Percentiles rank a stretch among this genome's conserved stretches.
Conservation (phyloP, 2,797 vertebrate species). For the Spondyliosoma cantharus region DNA sequence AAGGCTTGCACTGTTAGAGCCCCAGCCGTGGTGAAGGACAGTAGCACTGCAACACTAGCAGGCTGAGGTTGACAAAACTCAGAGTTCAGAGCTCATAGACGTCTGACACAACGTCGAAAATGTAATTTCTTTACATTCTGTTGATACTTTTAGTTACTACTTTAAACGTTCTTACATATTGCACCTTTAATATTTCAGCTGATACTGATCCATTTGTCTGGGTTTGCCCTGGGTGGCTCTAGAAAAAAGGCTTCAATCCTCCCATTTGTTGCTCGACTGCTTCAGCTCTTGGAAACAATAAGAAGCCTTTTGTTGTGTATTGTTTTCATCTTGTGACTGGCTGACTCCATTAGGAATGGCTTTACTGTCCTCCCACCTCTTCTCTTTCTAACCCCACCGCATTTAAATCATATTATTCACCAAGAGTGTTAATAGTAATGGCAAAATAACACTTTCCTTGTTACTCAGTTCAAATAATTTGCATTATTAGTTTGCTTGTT, state of each 20-base stretch:
- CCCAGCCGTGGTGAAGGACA: background rate
- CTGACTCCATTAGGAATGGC: slow-evolving; percentile 14
- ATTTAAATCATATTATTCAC: slow-evolving; percentile 10
- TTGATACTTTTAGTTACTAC: no score
- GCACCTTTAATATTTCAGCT: background rate
- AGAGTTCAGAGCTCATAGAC: background rate
- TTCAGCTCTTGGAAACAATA: slow-evolving; percentile 14
- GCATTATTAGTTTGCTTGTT: background rate
- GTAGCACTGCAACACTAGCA: background rate
- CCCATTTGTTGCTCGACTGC: background rate
- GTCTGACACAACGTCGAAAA: no score
- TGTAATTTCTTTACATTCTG: no score
- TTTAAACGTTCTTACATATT: no score
- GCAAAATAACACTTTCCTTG: slow-evolving; percentile 1
- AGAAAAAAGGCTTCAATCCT: slow-evolving; percentile 14
- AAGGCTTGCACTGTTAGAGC: background rate
- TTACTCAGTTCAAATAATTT: background rate
- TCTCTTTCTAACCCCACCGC: slow-evolving; percentile 2
- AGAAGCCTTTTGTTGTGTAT: slow-evolving; percentile 8
- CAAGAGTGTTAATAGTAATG: background rate
- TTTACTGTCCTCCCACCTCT: slow-evolving; percentile 15
- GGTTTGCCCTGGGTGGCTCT: background rate
- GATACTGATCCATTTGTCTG: background rate
- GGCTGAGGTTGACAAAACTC: background rate
- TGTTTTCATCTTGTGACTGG: slow-evolving; percentile 34